Evolutionary conservation across 1,140 invertebrate species (phyloP), one percentile per base, ranked within the genome.

Genomic region (Mesaphorura yosii): DNA sequence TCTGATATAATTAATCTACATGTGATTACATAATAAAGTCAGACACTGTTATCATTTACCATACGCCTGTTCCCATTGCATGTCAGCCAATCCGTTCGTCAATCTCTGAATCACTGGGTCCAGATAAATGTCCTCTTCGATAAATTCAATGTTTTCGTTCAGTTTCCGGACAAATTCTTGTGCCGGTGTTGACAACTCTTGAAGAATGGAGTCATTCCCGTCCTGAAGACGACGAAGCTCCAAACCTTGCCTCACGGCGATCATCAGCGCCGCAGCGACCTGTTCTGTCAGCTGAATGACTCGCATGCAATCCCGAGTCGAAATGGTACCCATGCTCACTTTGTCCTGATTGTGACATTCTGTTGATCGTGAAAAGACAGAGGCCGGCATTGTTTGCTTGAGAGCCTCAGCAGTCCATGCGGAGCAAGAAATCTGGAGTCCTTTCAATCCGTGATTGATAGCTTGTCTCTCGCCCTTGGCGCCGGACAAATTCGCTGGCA

Each of bases 321-420:
- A 14, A 41, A 51, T 51, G 3, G 48, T 51, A 3, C 38, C 48
- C 48, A 51, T 51, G 34, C 48, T 51, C 34, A 51, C 48, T 22
- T 51, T 51, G 19, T 51, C 48, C 23, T 51, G 48, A 27, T 51
- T 51, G 34, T 51, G 48, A 25, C 34, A 26, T 26, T 51, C 48
- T n/a, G 48, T 51, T 14, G 48, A 51, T 3, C 48, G 34, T 14
- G 48, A 51, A 23, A 51, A 51, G 4, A 25, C 48, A 19, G 12
- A 20, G 5, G 48, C 48, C 6, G 48, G 48, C 48, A 51, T 51
- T n/a, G 48, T 51, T 3, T 25, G n/a, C 23, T 51, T 51, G 12
- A 51, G 25, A 20, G 48, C 48, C 22, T 51, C 48, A 7, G 48
- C 48, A 7, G 48, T 51, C 48, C 48, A 51, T 20, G 31, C 48